Evolutionary conservation across 2,797 vertebrate species (phyloP).

Genomic region (Amniataba percoides): DNA sequence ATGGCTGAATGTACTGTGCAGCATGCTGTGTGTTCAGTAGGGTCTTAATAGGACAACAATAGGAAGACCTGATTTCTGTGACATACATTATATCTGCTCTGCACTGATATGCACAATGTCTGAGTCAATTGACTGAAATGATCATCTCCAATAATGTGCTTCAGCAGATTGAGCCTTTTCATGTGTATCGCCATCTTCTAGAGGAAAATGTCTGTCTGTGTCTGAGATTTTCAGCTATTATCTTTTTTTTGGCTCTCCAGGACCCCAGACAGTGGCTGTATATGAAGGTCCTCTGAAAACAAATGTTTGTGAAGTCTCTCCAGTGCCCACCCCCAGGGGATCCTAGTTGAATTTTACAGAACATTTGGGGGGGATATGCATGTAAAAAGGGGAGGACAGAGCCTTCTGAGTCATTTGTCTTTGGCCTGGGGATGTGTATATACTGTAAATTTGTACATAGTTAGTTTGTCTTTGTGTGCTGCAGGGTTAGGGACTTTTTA

Average conservation of each 20-base stretch:
- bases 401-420: conserved; percentile 39
- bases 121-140: conserved; percentile 45
- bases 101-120: conserved; percentile 41
- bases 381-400: background rate
- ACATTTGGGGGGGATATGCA: conserved; percentile 6
- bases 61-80: conserved; percentile 39
- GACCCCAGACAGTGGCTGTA: conserved; percentile 23
- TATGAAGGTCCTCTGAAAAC: conserved; percentile 43
- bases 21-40: conserved; percentile 19
- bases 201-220: conserved; percentile 28
- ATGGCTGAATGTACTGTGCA: conserved; percentile 29
- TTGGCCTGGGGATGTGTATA: conserved; percentile 52
- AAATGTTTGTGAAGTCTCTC: conserved; percentile 22
- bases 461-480: conserved; percentile 54
- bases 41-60: conserved; percentile 32
- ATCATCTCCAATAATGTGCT: conserved; percentile 51
- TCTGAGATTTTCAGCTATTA: conserved; percentile 35
- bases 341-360: conserved; percentile 23
- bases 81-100: conserved; percentile 39
- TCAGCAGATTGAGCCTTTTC: conserved; percentile 53
- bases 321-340: conserved; percentile 15
- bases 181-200: conserved; percentile 24
- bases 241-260: conserved; percentile 29
- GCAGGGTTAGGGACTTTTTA: conserved; percentile 44
- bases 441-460: conserved; percentile 72